phyloP scores from a whole-genome alignment of 2,888 invertebrate genomes.

The Abrostola triplasia region DNA sequence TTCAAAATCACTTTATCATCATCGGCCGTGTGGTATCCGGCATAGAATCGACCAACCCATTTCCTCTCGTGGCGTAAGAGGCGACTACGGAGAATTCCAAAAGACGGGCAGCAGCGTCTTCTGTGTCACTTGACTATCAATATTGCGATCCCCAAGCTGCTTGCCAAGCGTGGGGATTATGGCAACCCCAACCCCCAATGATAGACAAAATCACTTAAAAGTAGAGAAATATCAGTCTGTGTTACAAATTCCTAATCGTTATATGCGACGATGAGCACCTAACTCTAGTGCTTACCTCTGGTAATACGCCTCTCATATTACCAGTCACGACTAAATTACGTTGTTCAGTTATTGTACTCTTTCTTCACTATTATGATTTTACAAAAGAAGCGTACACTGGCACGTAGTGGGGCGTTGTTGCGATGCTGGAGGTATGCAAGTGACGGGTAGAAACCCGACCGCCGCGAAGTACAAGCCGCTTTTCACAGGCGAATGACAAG shows the following conservation, averaged over 20 bases:
- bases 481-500: conserved; percentile 1
- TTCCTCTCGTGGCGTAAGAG: no score
- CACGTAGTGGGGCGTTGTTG: neutral
- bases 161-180: no score
- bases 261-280: neutral
- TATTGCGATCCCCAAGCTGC: no score
- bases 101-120: no score
- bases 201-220: neutral
- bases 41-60: no score
- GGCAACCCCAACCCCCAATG: no score
- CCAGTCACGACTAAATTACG: neutral
- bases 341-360: neutral
- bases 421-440: neutral
- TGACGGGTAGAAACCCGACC: neutral
- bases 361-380: neutral
- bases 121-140: no score
- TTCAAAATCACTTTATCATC: neutral
- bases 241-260: neutral
- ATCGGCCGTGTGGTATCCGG: no score
- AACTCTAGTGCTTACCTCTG: neutral
- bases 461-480: neutral
- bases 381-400: conserved; percentile 1
- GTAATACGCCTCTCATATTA: neutral
- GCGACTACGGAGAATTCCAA: no score
- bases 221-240: neutral